phyloP scores from a whole-genome alignment of 53 echinoderm and acorn worm genomes.

The Astropecten irregularis region DNA sequence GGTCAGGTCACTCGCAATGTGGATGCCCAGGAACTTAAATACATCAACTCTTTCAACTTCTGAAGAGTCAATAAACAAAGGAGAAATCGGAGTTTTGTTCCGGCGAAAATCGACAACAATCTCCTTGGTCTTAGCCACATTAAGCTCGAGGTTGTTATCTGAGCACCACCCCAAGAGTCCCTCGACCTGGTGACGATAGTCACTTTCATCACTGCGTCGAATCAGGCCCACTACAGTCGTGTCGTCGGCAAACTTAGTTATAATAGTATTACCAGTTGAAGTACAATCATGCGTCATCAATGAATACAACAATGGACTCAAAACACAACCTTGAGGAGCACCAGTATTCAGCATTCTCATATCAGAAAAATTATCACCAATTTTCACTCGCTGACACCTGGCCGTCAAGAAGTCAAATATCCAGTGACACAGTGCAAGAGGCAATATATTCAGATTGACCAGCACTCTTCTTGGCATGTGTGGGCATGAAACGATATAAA shows the following conservation, averaged over 20 bases:
- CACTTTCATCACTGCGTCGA: neutral
- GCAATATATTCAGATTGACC: no score
- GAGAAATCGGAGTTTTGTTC: neutral
- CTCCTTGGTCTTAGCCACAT: slow-evolving; percentile 43
- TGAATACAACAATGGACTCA: neutral
- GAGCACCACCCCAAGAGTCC: neutral
- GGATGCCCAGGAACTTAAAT: neutral
- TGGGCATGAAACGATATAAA: no score
- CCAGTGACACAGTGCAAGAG: no score
- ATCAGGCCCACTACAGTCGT: neutral
- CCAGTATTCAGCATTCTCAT: neutral
- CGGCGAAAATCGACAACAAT: slow-evolving; percentile 13
- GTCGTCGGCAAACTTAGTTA: neutral
- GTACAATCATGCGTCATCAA: neutral
- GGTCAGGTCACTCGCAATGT: no score
- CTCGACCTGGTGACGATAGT: neutral
- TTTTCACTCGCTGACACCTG: neutral
- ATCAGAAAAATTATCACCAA: neutral
- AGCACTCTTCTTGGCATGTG: no score
- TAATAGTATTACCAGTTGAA: neutral
- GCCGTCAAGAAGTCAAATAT: neutral
- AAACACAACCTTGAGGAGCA: neutral
- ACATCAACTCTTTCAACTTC: neutral
- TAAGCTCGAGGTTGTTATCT: slow-evolving; percentile 17
- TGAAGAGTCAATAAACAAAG: neutral